Base-by-base conservation (phyloP, 2,888 invertebrate genomes). In the Vesta saturnalis region DNA sequence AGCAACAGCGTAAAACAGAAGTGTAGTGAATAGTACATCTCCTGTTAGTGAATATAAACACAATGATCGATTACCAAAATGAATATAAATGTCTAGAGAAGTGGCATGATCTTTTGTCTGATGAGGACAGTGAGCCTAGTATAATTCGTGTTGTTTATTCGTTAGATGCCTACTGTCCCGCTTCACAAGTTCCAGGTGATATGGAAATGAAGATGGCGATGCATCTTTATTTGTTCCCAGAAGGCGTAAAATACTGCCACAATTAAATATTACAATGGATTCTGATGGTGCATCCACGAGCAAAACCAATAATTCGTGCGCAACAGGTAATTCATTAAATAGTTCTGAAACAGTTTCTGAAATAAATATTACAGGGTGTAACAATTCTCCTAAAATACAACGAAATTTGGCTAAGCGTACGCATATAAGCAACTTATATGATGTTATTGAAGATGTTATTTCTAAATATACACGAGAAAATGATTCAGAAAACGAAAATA, bases 201-300 rank as follows among this genome's bases (percentile, higher is more conserved):
- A 43, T 12, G 43, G 43, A 43, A 43, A 43, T 43, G 14, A 43
- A 10, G 43, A 43, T 14, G 43, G 43, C 43, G 43, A n/a, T n/a
- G n/a, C n/a, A n/a, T n/a, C n/a, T n/a, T n/a, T n/a, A 43, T 43
- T 43, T 43, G 43, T 43, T 43, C 43, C 43, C 5, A 43, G 10
- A 43, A 43, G 43, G 43, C 43, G 43, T 43, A 43, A 43, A 43
- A 43, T 43, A 43, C 43, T 43, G 5, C n/a, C 8, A 43, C 5
- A 43, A n/a, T 6, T n/a, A 43, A 43, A 43, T 43, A 43, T 43
- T 43, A 43, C 14, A 43, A 10, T 43, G 43, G n/a, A 43, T 43
- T 43, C 43, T 43, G 43, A n/a, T n/a, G n/a, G 43, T 43, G 43
- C 43, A 43, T 43, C 43, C 43, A 43, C 43, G 43, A 43, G 43